Conservation (phyloP, 2,888 invertebrate genomes). For the Leucoptera coffeella region DNA sequence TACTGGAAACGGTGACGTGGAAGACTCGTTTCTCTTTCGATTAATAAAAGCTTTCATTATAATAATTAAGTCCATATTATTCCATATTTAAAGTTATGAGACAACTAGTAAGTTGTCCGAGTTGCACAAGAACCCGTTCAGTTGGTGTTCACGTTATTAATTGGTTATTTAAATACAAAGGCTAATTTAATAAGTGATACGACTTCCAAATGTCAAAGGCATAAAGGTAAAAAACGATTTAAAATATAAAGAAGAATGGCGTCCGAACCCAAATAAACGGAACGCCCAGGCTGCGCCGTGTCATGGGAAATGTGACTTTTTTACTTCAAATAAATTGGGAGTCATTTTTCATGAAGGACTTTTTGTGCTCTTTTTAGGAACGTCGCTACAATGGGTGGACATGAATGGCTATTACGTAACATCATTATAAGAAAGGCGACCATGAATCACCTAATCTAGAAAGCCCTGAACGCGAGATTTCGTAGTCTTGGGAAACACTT, state of each 20-base stretch:
- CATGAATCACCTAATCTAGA: no score
- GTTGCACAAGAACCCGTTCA: no score
- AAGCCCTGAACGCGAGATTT: no score
- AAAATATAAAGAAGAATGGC: slow-evolving; percentile 36
- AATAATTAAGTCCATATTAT: no score
- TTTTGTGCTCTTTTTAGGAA: slow-evolving; percentile 26
- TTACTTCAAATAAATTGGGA: slow-evolving; percentile 47
- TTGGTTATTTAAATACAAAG: slow-evolving; percentile 50
- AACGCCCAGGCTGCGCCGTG: slow-evolving; percentile 37
- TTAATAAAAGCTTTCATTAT: no score
- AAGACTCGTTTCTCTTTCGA: no score
- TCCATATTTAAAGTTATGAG: no score
- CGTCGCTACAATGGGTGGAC: slow-evolving; percentile 45
- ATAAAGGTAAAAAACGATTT: slow-evolving; percentile 36
- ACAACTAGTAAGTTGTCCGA: no score
- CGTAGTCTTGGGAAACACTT: no score
- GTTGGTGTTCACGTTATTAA: slow-evolving; percentile 41
- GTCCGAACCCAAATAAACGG: slow-evolving; percentile 16
- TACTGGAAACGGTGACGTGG: no score
- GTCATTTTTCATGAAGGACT: slow-evolving; percentile 36
- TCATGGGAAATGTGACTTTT: slow-evolving; percentile 40
- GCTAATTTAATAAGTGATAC: slow-evolving; percentile 51
- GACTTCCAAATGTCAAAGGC: slow-evolving; percentile 41
- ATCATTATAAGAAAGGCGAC: slow-evolving; percentile 48
- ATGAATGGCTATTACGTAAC: slow-evolving; percentile 45